Percentiles rank a stretch among this genome's conserved stretches.
phyloP scores from a whole-genome alignment of 2,113 vertebrate species.

The Ornithorhynchus anatinus region DNA sequence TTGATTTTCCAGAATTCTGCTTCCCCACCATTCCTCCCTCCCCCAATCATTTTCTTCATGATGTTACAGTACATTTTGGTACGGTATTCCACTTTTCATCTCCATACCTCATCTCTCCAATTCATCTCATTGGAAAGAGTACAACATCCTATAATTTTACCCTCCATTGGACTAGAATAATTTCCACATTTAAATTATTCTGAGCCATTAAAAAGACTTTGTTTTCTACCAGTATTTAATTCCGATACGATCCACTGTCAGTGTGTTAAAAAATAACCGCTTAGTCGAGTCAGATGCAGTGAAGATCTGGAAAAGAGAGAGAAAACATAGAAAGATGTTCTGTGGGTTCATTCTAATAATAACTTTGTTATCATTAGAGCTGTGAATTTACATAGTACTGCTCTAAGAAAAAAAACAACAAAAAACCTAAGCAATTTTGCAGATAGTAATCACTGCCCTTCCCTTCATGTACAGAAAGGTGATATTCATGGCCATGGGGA shows the following conservation, averaged over 20 bases:
- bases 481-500: too few relatives aligned
- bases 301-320: slow-evolving; percentile 15
- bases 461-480: not conserved
- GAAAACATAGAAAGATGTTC: slow-evolving; percentile 29
- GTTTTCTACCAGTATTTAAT: slow-evolving; percentile 32
- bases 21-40: not conserved
- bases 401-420: slow-evolving; percentile 26
- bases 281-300: not conserved
- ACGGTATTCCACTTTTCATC: slow-evolving; percentile 41
- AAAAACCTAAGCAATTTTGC: slow-evolving; percentile 11
- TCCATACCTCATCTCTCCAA: slow-evolving; percentile 32
- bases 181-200: slow-evolving; percentile 53
- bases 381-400: not conserved
- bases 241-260: slow-evolving; percentile 26
- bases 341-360: slow-evolving; percentile 24
- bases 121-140: slow-evolving; percentile 53
- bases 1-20: not conserved
- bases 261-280: not conserved
- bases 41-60: slow-evolving; percentile 6
- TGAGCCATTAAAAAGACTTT: slow-evolving; percentile 44
- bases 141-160: slow-evolving; percentile 64
- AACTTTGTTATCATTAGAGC: slow-evolving; percentile 2
- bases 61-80: slow-evolving; percentile 42
- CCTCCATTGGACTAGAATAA: slow-evolving; percentile 51
- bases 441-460: slow-evolving; percentile 15